Conservation (phyloP, 2,113 vertebrate species). For the Damaliscus lunatus region DNA sequence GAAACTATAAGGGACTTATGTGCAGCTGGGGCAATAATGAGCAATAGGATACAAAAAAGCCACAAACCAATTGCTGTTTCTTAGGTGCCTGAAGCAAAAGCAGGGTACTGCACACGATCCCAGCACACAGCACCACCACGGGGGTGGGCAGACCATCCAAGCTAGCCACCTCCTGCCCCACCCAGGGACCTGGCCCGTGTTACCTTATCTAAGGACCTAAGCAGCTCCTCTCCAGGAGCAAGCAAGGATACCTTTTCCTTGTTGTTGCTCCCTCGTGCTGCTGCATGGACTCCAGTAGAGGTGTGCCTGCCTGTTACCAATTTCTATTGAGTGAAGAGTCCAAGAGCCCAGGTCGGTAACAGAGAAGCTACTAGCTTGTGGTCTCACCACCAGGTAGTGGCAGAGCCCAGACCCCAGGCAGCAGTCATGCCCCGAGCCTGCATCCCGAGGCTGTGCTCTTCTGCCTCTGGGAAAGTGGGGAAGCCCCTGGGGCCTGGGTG, state of each 20-base stretch:
- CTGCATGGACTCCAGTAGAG: background rate
- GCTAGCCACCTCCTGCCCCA: background rate
- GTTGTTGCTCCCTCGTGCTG: background rate
- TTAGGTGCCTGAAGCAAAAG: background rate
- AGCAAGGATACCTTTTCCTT: background rate
- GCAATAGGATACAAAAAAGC: background rate
- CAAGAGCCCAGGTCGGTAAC: background rate
- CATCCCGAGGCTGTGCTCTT: background rate
- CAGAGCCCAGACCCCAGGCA: background rate
- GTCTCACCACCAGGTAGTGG: background rate
- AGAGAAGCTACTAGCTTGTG: background rate
- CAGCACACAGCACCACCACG: background rate
- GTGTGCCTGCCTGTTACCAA: background rate
- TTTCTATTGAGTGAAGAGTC: background rate
- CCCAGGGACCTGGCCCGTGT: background rate
- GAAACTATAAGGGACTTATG: background rate
- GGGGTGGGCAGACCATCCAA: background rate
- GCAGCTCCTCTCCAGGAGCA: background rate
- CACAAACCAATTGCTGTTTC: background rate
- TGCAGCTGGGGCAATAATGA: background rate
- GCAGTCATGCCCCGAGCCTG: rapidly evolving
- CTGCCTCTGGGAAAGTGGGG: background rate
- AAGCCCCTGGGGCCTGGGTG: rapidly evolving
- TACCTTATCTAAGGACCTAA: background rate
- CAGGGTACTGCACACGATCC: background rate